Conservation (phyloP, 2,113 vertebrate species). For the Marcusenius ussheri region DNA sequence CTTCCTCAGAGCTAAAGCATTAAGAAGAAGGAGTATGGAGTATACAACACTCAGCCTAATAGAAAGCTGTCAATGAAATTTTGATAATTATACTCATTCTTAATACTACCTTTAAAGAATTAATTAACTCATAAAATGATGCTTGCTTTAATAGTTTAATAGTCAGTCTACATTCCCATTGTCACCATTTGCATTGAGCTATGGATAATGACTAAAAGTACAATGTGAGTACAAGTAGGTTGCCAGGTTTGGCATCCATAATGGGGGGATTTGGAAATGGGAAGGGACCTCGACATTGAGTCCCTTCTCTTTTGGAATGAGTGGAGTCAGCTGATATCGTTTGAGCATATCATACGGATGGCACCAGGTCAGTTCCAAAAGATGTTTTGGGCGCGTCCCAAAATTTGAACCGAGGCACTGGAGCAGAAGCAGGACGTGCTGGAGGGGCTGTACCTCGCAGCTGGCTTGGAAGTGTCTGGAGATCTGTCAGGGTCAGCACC, state of each 20-base stretch:
- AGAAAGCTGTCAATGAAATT: neutral
- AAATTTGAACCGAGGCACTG: neutral
- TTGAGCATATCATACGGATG: neutral
- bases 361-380: neutral
- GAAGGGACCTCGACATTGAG: neutral
- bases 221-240: neutral
- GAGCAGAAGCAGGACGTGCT: neutral
- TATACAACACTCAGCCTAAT: neutral
- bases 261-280: neutral
- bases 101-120: neutral
- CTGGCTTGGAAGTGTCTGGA: neutral
- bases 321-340: neutral
- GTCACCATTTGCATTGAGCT: neutral
- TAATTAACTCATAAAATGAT: neutral
- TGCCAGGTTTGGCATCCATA: neutral
- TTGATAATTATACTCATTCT: neutral
- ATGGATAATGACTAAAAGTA: neutral
- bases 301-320: neutral
- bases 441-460: neutral
- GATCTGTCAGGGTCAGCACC: too few relatives aligned
- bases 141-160: neutral
- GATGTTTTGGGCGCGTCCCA: neutral
- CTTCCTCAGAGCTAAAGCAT: neutral
- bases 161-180: neutral
- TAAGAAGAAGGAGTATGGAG: neutral